Evolutionary conservation across 2,888 invertebrate species (phyloP), one percentile per base, ranked within the genome.

Genomic region (Meliscaeva auricollis): DNA sequence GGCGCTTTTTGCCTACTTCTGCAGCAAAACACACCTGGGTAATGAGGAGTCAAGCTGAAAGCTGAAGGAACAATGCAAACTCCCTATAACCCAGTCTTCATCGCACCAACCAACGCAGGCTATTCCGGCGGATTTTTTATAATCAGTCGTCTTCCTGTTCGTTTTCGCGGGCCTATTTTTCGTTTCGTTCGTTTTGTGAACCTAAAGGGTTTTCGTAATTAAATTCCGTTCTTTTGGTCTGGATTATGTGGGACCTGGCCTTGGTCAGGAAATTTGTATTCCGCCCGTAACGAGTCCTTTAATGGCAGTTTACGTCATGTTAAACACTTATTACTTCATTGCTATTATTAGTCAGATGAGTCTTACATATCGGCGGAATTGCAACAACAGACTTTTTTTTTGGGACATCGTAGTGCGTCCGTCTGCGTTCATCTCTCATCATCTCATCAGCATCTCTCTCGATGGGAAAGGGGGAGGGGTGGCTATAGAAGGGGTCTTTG

Each of bases 261-360:
- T 74, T 76, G 68, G 13, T 44, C 52, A 38, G 52, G 54, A 87
- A 87, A 88, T 88, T 88, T 88, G 87, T 88, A 88, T 88, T 87
- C 88, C 87, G 80, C 81, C 85, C 82, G 87, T 87, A 88, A 88
- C 88, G 87, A 88, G 87, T 87, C 82, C 79, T 80, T 88, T 88
- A 88, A 88, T 87, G 85, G 87, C 87, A 88, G 87, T 88, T 88
- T 88, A 88, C 87, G 88, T 88, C 88, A 88, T 88, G 88, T 88
- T 88, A 88, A 88, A 88, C 88, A 88, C 88, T 88, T 88, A 88
- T 88, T 88, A 88, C 88, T 88, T 88, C 88, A 88, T 88, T 88
- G 88, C 88, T 82, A 87, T 88, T 88, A 88, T 88, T 88, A 88
- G 79, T 87, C 78, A 60, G 79, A 84, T 75, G n/a, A 58, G 32